Conservation (phyloP, 2,888 invertebrate species). For the Melanostoma scalare region DNA sequence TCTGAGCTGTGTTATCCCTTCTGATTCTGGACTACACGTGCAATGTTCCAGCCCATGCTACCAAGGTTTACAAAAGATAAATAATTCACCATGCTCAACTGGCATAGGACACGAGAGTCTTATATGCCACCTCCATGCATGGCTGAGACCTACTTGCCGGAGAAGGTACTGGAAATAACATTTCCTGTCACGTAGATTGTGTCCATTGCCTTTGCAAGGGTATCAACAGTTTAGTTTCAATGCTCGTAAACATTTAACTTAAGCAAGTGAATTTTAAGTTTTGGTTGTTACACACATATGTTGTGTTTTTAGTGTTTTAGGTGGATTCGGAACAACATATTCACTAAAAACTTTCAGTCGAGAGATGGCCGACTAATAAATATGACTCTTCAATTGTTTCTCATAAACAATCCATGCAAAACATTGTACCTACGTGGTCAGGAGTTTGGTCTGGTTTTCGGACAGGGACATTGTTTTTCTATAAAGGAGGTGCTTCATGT, state of each 20-base stretch:
- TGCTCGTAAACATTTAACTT: conserved; percentile 70
- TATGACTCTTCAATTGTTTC: too few relatives aligned
- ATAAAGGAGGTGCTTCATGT: too few relatives aligned
- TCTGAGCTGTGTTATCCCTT: conserved; percentile 59
- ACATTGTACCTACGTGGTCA: too few relatives aligned
- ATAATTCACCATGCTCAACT: conserved; percentile 63
- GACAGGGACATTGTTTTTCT: too few relatives aligned
- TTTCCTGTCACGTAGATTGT: conserved; percentile 71
- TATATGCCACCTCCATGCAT: conserved; percentile 29
- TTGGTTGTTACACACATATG: conserved; percentile 4
- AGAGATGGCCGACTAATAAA: too few relatives aligned
- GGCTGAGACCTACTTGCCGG: conserved; percentile 13
- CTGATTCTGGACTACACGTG: conserved; percentile 52
- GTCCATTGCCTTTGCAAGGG: conserved; percentile 69
- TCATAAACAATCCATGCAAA: too few relatives aligned
- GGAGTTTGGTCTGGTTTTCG: too few relatives aligned
- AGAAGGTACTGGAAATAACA: conserved; percentile 59
- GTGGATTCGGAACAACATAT: too few relatives aligned
- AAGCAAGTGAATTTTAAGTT: conserved; percentile 63
- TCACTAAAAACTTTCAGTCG: too few relatives aligned
- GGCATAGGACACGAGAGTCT: conserved; percentile 15
- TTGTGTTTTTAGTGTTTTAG: conserved; percentile 25
- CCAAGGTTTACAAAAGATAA: conserved; percentile 52
- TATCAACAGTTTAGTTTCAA: conserved; percentile 72
- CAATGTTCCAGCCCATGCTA: conserved; percentile 25